phyloP scores from a whole-genome alignment of 2,888 invertebrate genomes.

The Eupithecia dodoneata region DNA sequence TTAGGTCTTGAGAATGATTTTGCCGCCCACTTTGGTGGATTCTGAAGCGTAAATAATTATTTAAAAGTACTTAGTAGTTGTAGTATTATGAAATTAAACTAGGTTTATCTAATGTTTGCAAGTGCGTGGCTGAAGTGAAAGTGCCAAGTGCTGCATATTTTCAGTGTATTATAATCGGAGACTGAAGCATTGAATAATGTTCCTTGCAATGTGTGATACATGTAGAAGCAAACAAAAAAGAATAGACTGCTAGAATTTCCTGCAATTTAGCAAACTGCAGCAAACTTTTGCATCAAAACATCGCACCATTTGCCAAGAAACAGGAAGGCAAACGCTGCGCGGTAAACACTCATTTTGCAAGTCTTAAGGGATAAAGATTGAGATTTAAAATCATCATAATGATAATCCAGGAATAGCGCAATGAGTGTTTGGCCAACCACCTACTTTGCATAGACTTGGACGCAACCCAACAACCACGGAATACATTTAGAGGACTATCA shows the following conservation, averaged over 20 bases:
- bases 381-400: neutral
- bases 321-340: conserved; percentile 29
- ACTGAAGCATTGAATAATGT: conserved; percentile 69
- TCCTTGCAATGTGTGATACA: conserved; percentile 77
- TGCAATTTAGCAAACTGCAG: conserved; percentile 56
- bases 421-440: conserved; percentile 64
- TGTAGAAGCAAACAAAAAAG: conserved; percentile 67
- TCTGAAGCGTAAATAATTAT: conserved; percentile 14
- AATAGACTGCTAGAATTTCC: conserved; percentile 44
- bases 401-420: conserved; percentile 54
- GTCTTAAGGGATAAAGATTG: neutral
- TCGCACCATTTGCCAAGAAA: conserved; percentile 28
- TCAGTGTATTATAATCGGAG: conserved; percentile 40
- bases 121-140: conserved; percentile 45
- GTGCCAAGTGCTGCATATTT: conserved; percentile 32
- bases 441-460: conserved; percentile 77
- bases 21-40: conserved; percentile 16
- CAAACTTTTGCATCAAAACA: conserved; percentile 42
- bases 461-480: conserved; percentile 73
- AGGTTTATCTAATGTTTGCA: conserved; percentile 35
- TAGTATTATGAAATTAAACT: conserved; percentile 22
- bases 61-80: conserved; percentile 12
- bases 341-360: conserved; percentile 54
- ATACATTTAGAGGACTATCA: conserved; percentile 46
- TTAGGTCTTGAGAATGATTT: neutral